Base-by-base conservation (phyloP, 2,797 vertebrate species). In the Avahi laniger region DNA sequence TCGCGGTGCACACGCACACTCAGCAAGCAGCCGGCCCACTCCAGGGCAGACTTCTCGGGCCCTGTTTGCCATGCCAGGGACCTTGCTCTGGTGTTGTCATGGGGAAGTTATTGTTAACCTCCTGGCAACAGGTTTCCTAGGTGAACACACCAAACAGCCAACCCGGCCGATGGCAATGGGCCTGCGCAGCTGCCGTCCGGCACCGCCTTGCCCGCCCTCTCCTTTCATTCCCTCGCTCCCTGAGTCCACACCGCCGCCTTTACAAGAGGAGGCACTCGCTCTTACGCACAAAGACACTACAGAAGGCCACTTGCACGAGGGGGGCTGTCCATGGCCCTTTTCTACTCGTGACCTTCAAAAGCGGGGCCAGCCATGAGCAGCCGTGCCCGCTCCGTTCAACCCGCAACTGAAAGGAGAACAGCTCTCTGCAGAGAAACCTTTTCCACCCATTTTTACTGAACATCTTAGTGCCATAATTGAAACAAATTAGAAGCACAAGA, bases 101-200 rank as follows among this genome's bases (percentile, higher is more conserved):
- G 84, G 95, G 69, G 82, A 97, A 95, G 65, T 95, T 82, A 93
- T 65, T 94, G 89, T 67, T 30, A 6, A 95, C 65, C 30, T 92
- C 89, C 79, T 94, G 38, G 92, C 69, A 96, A 96, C 92, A 85
- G 90, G 93, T 96, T 96, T 89, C 96, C 95, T 89, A 92, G 91
- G 93, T 83, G 95, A 97, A 91, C 46, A 91, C 46, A 52, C 48
- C 69, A 79, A 96, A 95, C 92, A 86, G 92, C 24, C 3, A 14
- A 65, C 24, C 33, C 20, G n/a, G 41, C 87, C 83, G 88, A 0
- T 38, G 57, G 80, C 89, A 35, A 83, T 41, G 17, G n/a, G 73
- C 38, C 80, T 70, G 50, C 35, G 28, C 30, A 48, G 59, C 12
- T 4, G 5, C 89, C 9, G 9, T 46, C 43, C 26, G 18, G 7